A percentile compares a stretch with the other conserved stretches of the same genome.
These are phyloP conservation scores for Bryconaethiops microstoma DNA, from an alignment of 2,797 vertebrate species.

Conservation along the genomic window DNA sequence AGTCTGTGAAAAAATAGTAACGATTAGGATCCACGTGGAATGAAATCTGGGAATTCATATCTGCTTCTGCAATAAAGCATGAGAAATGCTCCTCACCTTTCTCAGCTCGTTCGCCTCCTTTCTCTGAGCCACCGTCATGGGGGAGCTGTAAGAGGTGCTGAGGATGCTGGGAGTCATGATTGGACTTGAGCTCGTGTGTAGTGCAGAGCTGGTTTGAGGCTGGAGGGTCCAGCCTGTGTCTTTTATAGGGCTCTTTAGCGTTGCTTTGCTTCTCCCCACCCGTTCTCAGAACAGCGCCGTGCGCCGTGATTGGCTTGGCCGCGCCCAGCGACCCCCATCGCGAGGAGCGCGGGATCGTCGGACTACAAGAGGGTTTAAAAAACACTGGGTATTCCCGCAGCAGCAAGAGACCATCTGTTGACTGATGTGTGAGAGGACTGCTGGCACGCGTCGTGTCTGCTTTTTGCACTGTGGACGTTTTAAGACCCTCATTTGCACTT, in stretches of 20 bases:
- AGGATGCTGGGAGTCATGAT: constrained; percentile 75
- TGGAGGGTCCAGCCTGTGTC: constrained; percentile 48
- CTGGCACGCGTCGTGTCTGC: constrained; percentile 40
- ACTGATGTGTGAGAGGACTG: constrained; percentile 30
- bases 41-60: background rate
- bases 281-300: constrained; percentile 26
- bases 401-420: constrained; percentile 71
- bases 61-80: background rate
- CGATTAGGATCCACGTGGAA: background rate
- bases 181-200: constrained; percentile 48
- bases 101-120: constrained; percentile 82
- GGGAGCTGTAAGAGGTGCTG: constrained; percentile 56
- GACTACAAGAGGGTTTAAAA: background rate
- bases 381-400: background rate
- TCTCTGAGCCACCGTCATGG: constrained; percentile 79
- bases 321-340: background rate
- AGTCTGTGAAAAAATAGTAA: constrained; percentile 67
- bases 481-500: background rate
- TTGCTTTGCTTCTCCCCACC: constrained; percentile 53
- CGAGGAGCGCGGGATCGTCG: background rate
- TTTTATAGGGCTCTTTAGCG: constrained; percentile 74
- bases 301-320: background rate
- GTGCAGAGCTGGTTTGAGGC: constrained; percentile 43
- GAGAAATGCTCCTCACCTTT: constrained; percentile 79
- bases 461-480: background rate